Percentiles rank a stretch among this genome's conserved stretches.
Conservation (phyloP, 1,140 invertebrate genomes). For the Bombus waltoni region DNA sequence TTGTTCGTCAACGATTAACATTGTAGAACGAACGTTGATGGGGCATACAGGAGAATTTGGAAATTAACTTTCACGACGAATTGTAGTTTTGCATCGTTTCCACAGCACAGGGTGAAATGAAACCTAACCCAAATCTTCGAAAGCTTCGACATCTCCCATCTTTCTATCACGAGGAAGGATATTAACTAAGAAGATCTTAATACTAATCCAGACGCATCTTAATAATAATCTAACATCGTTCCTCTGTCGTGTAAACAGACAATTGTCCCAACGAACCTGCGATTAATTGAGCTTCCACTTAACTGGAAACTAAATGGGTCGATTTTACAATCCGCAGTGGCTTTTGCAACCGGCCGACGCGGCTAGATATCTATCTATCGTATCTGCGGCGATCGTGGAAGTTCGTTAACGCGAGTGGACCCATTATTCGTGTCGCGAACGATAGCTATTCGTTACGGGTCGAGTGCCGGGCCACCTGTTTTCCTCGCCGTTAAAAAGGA, state of each 20-base stretch:
- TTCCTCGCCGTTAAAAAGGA: slow-evolving; percentile 50
- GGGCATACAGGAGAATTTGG: not conserved
- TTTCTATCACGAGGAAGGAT: too few relatives aligned
- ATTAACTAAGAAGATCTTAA: too few relatives aligned
- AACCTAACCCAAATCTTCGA: too few relatives aligned
- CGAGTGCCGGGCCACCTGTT: slow-evolving; percentile 53
- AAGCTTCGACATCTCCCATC: too few relatives aligned
- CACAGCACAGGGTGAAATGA: not conserved
- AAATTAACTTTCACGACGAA: not conserved
- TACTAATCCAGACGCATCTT: too few relatives aligned
- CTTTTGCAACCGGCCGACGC: not conserved
- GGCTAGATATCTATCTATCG: not conserved
- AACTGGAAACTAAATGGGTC: not conserved
- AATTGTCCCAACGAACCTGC: not conserved
- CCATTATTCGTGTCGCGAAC: not conserved
- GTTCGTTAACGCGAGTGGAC: slow-evolving; percentile 1
- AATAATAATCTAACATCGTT: not conserved
- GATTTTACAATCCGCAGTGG: not conserved
- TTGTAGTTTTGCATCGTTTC: not conserved
- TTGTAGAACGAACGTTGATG: not conserved
- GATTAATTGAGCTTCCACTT: not conserved
- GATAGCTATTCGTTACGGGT: slow-evolving; percentile 41
- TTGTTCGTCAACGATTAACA: too few relatives aligned
- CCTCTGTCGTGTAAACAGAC: not conserved
- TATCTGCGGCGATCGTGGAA: not conserved